Conservation (phyloP, 2,113 vertebrate genomes). For the Eurypyga helias region DNA sequence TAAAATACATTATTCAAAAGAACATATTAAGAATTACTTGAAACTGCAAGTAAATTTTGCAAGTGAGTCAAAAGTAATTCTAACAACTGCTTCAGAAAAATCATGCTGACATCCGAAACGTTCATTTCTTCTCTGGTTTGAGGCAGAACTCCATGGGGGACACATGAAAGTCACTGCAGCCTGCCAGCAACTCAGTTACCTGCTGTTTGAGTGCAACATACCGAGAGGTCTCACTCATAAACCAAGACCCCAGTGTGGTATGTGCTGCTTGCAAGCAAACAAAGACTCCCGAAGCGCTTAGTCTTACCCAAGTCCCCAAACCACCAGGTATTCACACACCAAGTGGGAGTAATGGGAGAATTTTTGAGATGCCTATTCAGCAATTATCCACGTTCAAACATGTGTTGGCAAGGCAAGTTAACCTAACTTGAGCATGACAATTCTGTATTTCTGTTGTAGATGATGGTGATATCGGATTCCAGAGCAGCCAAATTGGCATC, state of each 20-base stretch:
- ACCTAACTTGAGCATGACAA: not conserved
- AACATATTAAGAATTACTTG: not conserved
- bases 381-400: not conserved
- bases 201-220: not conserved
- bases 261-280: not conserved
- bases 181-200: not conserved
- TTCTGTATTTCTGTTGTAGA: not conserved
- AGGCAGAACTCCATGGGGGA: not conserved
- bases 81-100: not conserved
- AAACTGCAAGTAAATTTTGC: not conserved
- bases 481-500: not conserved
- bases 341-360: not conserved
- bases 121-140: not conserved
- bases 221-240: not conserved
- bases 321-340: not conserved
- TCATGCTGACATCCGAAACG: accelerated
- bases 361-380: not conserved
- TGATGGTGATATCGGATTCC: accelerated
- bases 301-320: not conserved
- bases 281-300: not conserved
- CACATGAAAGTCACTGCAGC: not conserved
- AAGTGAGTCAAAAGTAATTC: not conserved
- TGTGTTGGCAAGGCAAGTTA: not conserved
- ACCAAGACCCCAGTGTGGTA: not conserved
- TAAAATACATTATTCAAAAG: not conserved